Evolutionary conservation across 1,140 invertebrate genomes (phyloP).

Genomic region (Drosophila tropicalis): DNA sequence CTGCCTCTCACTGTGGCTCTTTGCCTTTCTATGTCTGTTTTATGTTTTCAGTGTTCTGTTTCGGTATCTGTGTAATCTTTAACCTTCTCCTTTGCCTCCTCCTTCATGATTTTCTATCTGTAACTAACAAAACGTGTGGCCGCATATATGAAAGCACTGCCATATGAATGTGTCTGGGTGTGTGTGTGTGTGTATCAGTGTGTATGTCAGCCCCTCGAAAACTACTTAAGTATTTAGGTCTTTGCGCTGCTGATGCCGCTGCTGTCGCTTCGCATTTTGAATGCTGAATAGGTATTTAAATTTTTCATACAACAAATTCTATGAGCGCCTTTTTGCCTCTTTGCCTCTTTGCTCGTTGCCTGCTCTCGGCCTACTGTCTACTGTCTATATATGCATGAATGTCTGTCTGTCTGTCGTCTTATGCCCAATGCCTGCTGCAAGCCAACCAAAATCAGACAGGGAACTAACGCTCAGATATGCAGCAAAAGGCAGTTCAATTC

Average conservation of each 20-base stretch:
- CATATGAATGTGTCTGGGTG: conserved; percentile 40
- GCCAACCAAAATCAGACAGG: conserved; percentile 19
- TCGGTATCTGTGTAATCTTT: conserved; percentile 59
- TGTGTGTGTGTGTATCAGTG: conserved; percentile 30
- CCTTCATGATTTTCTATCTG: conserved; percentile 50
- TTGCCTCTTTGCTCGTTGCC: conserved; percentile 38
- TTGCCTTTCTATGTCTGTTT: conserved; percentile 25
- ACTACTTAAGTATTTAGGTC: conserved; percentile 82
- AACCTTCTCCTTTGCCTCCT: conserved; percentile 41
- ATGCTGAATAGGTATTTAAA: conserved; percentile 82
- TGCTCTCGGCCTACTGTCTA: not conserved
- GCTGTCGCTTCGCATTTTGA: conserved; percentile 76
- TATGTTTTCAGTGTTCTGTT: conserved; percentile 26
- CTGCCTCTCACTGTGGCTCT: conserved; percentile 33
- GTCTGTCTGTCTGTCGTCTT: not conserved
- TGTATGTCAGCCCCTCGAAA: conserved; percentile 69
- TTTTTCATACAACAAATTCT: conserved; percentile 82
- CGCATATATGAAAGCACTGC: conserved; percentile 70
- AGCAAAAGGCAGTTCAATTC: conserved; percentile 65
- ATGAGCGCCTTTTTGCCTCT: conserved; percentile 68
- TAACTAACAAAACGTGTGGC: conserved; percentile 73
- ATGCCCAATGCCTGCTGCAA: conserved; percentile 1
- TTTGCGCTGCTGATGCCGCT: conserved; percentile 46
- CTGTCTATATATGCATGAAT: not conserved
- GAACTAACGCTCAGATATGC: conserved; percentile 62